Percentiles rank a stretch among this genome's conserved stretches.
phyloP scores from a whole-genome alignment of 2,113 vertebrate species.

The Natator depressus region DNA sequence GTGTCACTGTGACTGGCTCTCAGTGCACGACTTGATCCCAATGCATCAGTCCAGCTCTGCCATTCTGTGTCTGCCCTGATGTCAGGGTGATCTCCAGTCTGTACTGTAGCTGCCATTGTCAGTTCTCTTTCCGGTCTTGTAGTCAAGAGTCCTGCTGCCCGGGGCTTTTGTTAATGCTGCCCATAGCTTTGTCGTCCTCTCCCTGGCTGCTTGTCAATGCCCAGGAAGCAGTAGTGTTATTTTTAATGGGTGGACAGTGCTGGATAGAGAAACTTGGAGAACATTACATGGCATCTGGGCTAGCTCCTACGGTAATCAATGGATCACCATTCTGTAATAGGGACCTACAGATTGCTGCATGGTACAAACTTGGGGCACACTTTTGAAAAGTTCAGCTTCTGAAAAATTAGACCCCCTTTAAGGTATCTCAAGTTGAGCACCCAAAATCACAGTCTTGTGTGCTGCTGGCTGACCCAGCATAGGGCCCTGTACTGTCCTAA shows the following conservation, averaged over 20 bases:
- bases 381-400: not conserved
- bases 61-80: not conserved
- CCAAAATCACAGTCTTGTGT: not conserved
- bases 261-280: not conserved
- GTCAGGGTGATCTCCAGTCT: not conserved
- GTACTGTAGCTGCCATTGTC: not conserved
- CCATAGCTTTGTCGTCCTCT: not conserved
- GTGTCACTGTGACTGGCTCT: fast-evolving
- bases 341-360: not conserved
- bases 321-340: not conserved
- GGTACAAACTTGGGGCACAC: not conserved
- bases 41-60: not conserved
- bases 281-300: not conserved
- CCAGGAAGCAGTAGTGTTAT: not conserved
- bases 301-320: not conserved
- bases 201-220: not conserved
- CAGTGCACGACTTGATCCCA: not conserved
- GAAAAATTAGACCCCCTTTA: not conserved
- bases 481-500: not conserved
- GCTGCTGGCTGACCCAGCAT: not conserved
- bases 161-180: not conserved
- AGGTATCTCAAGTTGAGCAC: not conserved
- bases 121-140: not conserved
- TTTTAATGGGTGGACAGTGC: not conserved
- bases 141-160: not conserved